phyloP scores from a whole-genome alignment of 2,888 invertebrate species.

The Ochlodes sylvanus region DNA sequence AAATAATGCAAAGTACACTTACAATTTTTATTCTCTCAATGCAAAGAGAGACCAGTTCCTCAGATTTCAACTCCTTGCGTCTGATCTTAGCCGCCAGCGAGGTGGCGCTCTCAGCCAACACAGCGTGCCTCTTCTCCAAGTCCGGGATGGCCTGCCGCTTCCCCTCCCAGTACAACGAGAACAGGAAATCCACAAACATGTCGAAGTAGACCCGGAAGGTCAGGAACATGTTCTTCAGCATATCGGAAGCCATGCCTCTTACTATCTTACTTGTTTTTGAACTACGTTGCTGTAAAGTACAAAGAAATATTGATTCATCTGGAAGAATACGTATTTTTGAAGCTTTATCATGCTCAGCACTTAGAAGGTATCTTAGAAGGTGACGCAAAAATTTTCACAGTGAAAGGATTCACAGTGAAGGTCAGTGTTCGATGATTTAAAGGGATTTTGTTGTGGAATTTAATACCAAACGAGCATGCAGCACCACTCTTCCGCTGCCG shows the following conservation, averaged over 20 bases:
- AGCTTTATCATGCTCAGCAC: too few species aligned
- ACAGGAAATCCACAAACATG: conserved; percentile 64
- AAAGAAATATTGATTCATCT: background rate
- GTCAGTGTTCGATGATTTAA: too few species aligned
- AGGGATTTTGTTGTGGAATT: too few species aligned
- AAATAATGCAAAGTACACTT: conserved; percentile 43
- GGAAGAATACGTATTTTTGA: background rate
- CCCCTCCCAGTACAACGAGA: conserved; percentile 67
- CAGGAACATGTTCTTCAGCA: conserved; percentile 63
- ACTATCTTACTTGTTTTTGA: conserved; percentile 67
- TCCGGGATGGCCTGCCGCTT: conserved; percentile 61
- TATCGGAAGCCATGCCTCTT: conserved; percentile 63
- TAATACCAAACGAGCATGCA: too few species aligned
- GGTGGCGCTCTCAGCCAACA: conserved; percentile 86
- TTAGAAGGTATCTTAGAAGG: too few species aligned
- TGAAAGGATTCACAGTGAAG: too few species aligned
- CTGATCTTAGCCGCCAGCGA: conserved; percentile 88
- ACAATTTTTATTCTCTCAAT: conserved; percentile 91
- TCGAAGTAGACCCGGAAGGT: conserved; percentile 67
- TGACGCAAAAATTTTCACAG: too few species aligned
- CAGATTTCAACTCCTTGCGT: conserved; percentile 86
- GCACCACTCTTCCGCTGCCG: too few species aligned
- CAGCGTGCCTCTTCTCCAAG: conserved; percentile 62
- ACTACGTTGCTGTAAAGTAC: conserved; percentile 57
- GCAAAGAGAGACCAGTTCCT: conserved; percentile 89